Percentiles rank a stretch among this genome's conserved stretches.
Conservation (phyloP, 2,888 invertebrate genomes). For the Teleiodes luculella region DNA sequence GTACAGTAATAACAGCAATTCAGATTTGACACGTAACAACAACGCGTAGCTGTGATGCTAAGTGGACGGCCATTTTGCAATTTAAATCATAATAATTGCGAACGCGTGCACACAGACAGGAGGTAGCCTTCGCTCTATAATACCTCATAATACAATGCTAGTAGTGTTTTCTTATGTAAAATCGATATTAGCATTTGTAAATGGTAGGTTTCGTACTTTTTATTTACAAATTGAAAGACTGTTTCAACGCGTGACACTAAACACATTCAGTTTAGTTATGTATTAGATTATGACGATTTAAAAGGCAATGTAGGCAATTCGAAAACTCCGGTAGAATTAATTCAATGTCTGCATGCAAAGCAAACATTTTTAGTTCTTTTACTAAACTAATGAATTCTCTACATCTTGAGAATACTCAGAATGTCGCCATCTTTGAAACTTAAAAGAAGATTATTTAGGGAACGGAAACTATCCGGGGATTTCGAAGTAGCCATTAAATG, state of each 20-base stretch:
- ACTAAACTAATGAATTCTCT: no score
- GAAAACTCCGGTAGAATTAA: no score
- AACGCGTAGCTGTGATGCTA: conserved; percentile 25
- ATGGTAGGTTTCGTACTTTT: background rate
- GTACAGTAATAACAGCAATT: conserved; percentile 23
- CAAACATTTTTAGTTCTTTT: no score
- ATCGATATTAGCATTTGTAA: conserved; percentile 6
- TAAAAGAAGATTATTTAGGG: background rate
- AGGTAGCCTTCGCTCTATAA: conserved; percentile 30
- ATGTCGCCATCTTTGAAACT: background rate
- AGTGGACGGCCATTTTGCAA: conserved; percentile 31
- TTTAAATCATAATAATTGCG: conserved; percentile 41
- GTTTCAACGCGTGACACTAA: background rate
- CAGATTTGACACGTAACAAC: conserved; percentile 25
- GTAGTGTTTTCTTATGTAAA: conserved; percentile 10
- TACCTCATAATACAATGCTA: conserved; percentile 4
- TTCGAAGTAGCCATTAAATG: conserved; percentile 26
- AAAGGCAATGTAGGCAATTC: no score
- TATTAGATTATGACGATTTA: no score
- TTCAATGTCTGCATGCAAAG: no score
- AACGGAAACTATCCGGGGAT: conserved; percentile 13
- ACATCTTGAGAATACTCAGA: no score
- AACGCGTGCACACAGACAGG: conserved; percentile 38
- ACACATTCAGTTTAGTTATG: background rate
- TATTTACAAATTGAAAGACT: background rate